Evolutionary conservation across 2,888 invertebrate genomes (phyloP).

Genomic region (Nasonovia ribisnigri): DNA sequence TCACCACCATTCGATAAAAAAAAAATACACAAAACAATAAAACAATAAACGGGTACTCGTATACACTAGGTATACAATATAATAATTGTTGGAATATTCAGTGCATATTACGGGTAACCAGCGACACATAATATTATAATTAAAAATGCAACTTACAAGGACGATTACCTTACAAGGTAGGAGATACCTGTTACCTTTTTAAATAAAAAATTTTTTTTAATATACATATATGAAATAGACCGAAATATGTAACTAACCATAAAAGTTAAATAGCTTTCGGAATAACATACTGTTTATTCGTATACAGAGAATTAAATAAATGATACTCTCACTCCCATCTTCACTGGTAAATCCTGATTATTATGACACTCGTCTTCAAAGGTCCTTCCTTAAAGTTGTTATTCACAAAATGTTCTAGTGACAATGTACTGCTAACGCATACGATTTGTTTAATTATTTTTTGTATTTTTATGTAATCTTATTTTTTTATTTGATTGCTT

Average conservation of each 20-base stretch:
- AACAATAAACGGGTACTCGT: not conserved
- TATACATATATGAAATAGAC: too few relatives aligned
- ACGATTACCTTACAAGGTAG: not conserved
- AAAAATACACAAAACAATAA: not conserved
- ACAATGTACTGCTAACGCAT: not conserved
- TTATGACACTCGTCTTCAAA: not conserved
- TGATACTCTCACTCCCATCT: not conserved
- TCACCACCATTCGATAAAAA: not conserved
- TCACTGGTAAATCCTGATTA: not conserved
- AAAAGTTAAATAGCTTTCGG: not conserved
- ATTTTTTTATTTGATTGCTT: not conserved
- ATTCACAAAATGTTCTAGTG: not conserved
- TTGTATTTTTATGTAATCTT: not conserved
- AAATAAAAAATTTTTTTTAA: too few relatives aligned
- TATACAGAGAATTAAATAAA: not conserved
- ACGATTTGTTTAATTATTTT: not conserved
- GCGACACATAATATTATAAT: not conserved
- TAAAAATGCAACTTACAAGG: not conserved
- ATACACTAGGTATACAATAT: not conserved
- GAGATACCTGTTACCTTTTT: not conserved
- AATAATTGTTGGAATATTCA: not conserved
- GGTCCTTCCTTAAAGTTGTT: not conserved
- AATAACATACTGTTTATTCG: not conserved
- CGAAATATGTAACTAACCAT: not conserved
- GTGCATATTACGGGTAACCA: not conserved